phyloP scores from a whole-genome alignment of 2,888 invertebrate species.

The Polymixis flavicincta region DNA sequence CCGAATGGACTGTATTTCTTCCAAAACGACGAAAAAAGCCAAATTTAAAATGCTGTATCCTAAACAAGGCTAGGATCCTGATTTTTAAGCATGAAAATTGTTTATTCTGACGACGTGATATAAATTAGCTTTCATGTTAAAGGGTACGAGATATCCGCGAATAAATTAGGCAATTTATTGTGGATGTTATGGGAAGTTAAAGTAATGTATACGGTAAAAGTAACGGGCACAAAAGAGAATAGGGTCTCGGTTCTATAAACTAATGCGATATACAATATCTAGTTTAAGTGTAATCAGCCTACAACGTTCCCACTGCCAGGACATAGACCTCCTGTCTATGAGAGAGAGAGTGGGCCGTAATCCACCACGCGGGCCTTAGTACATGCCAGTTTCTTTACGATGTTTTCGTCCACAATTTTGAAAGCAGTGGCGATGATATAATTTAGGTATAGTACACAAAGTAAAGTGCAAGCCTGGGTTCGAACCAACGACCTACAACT shows the following conservation, averaged over 20 bases:
- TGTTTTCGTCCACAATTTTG: too few relatives aligned
- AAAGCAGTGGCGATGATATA: too few relatives aligned
- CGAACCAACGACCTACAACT: too few relatives aligned
- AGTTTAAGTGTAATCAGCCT: too few relatives aligned
- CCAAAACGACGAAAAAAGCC: background rate
- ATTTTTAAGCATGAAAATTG: constrained; percentile 1
- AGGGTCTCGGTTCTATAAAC: background rate
- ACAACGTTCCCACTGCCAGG: too few relatives aligned
- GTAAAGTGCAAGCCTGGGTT: too few relatives aligned
- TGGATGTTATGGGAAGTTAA: constrained; percentile 24
- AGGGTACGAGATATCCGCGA: constrained; percentile 8
- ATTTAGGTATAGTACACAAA: too few relatives aligned
- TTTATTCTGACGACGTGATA: constrained; percentile 25
- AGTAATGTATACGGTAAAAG: constrained; percentile 30
- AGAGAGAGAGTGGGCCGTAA: too few relatives aligned
- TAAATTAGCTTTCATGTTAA: constrained; percentile 41
- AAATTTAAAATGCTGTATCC: constrained; percentile 4
- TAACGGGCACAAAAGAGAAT: background rate
- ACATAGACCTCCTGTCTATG: too few relatives aligned
- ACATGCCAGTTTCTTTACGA: too few relatives aligned
- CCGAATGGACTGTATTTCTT: constrained; percentile 22
- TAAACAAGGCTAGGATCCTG: background rate
- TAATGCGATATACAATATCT: background rate
- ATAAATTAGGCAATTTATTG: constrained; percentile 44
- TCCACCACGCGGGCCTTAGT: too few relatives aligned